phyloP scores from a whole-genome alignment of 2,888 invertebrate genomes.

The Tortrix viridana region DNA sequence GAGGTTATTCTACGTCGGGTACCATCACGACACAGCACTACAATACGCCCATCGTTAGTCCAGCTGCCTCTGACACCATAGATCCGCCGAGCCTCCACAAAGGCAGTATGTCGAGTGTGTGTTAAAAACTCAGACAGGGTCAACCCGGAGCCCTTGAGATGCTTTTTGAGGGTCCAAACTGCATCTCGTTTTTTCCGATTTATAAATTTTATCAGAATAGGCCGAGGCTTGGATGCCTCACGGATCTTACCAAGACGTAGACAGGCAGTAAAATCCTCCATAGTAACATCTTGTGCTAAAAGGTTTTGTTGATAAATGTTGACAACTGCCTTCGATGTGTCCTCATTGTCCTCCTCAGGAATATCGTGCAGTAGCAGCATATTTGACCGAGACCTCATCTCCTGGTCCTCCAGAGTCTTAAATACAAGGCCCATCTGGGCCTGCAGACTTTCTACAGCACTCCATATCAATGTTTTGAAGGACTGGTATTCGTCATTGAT shows the following conservation, averaged over 20 bases:
- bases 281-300: background rate
- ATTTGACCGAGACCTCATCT: slow-evolving; percentile 3
- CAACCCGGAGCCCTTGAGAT: slow-evolving; percentile 27
- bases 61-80: slow-evolving; percentile 32
- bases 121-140: slow-evolving; percentile 37
- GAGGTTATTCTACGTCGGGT: slow-evolving; percentile 12
- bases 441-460: background rate
- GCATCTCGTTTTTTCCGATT: background rate
- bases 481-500: background rate
- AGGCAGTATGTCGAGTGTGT: slow-evolving; percentile 15
- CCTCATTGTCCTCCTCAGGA: background rate
- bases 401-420: background rate
- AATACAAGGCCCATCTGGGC: background rate
- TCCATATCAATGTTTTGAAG: slow-evolving; percentile 2
- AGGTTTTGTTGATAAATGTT: background rate
- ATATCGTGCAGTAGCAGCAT: slow-evolving; percentile 5
- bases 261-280: background rate
- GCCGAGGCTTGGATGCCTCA: background rate
- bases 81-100: slow-evolving; percentile 27
- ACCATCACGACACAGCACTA: slow-evolving; percentile 22
- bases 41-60: slow-evolving; percentile 25
- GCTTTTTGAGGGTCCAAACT: slow-evolving; percentile 23
- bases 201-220: slow-evolving; percentile 17
- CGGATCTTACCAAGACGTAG: background rate
- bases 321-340: background rate